These are phyloP conservation scores for Dendropsophus ebraccatus DNA, from an alignment of 2,113 vertebrate genomes.

Conservation along the genomic window DNA sequence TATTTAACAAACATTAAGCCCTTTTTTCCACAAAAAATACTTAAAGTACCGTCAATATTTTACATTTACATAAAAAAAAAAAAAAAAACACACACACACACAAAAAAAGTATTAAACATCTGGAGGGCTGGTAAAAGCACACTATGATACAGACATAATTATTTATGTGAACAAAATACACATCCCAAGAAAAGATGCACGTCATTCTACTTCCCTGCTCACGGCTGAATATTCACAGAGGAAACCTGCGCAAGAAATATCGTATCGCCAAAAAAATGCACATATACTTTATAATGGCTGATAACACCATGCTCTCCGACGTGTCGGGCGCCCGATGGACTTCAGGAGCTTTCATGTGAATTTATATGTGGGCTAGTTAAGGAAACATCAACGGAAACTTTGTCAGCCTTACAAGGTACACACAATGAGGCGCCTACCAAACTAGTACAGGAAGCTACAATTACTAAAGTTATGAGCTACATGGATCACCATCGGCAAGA, in stretches of 20 bases:
- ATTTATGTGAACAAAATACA: slow-evolving; percentile 81
- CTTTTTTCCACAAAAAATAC: slow-evolving; percentile 70
- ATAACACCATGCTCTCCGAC: slow-evolving; percentile 57
- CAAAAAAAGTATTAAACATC: slow-evolving; percentile 70
- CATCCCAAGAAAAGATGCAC: slow-evolving; percentile 81
- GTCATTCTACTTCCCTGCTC: slow-evolving; percentile 71
- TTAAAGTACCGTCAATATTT: slow-evolving; percentile 68
- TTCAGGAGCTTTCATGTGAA: slow-evolving; percentile 83
- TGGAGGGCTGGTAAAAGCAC: slow-evolving; percentile 66
- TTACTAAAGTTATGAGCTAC: too few relatives aligned
- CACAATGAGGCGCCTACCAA: too few relatives aligned
- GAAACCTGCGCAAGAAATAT: slow-evolving; percentile 70
- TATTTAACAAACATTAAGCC: slow-evolving; percentile 78
- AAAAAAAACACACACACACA: too few relatives aligned
- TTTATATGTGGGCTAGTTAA: slow-evolving; percentile 89
- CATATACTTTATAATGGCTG: slow-evolving; percentile 60
- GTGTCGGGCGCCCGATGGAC: slow-evolving; percentile 57
- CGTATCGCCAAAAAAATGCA: slow-evolving; percentile 60
- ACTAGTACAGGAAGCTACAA: too few relatives aligned
- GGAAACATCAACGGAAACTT: slow-evolving; percentile 63
- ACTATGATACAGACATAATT: slow-evolving; percentile 83
- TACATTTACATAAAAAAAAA: slow-evolving; percentile 70
- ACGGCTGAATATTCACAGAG: slow-evolving; percentile 62
- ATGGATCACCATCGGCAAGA: too few relatives aligned
- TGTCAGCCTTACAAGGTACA: neutral